Base-by-base conservation (phyloP, 2,888 invertebrate species). In the Fragum whitleyi region DNA sequence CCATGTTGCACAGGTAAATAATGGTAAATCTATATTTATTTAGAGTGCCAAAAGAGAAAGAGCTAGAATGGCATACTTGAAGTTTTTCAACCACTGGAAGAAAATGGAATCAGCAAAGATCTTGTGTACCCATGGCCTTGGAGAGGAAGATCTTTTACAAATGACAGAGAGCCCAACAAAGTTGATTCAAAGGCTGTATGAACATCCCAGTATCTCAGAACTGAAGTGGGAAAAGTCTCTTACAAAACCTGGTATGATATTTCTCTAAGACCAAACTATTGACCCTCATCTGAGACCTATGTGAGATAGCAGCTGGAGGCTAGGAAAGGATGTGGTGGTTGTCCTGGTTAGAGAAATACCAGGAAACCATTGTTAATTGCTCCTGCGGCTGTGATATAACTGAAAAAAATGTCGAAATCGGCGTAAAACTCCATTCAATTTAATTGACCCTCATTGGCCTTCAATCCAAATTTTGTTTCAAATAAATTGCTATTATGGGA, bases 81-180 rank as follows among this genome's bases (percentile, higher is more conserved):
- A 90, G 83, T 91, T 91, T 72, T 74, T 81, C 36, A 81, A 83
- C n/a, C 82, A 89, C 42, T 88, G 86, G 77, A 81, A 87, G 72
- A 86, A 89, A 47, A 78, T 92, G 70, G 87, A 90, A 2, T 89
- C 91, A 29, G 90, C 91, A 55, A 90, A 91, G 74, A 86, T 89
- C 0, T 80, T 92, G 51, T 90, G 88, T 81, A 69, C 79, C 16
- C 79, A 89, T 78, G 78, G 87, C 23, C 83, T 92, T 39, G 88
- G 85, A 2, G 88, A 90, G 39, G 81, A 86, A 0, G 88, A 88
- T 19, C 74, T 90, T 1, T 77, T 91, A 26, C 79, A 86, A 51
- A 81, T 88, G 67, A 83, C 87, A 19, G 82, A 81, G 68, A 84
- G 83, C 16, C 91, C 92, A 6, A 73, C 68, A 1, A 70, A 85